Evolutionary conservation across 2,888 invertebrate species (phyloP).

Genomic region (Abrostola tripartita): DNA sequence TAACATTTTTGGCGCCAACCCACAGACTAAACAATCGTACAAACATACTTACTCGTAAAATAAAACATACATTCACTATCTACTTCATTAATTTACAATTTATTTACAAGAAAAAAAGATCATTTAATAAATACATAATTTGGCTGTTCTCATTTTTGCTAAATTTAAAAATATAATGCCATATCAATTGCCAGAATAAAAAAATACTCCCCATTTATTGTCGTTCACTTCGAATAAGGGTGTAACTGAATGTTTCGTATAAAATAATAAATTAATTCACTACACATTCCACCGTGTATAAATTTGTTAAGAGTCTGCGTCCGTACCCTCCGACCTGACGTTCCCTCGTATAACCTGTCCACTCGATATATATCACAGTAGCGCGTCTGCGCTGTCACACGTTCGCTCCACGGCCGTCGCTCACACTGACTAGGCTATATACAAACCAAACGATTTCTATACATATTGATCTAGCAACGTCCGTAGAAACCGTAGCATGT

Average conservation of each 20-base stretch:
- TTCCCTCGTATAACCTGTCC: slow-evolving; percentile 48
- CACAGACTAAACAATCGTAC: slow-evolving; percentile 54
- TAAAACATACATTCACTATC: slow-evolving; percentile 81
- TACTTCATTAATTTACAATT: slow-evolving; percentile 81
- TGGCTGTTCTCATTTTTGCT: slow-evolving; percentile 70
- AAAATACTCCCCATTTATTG: slow-evolving; percentile 70
- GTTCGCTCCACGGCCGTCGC: slow-evolving; percentile 59
- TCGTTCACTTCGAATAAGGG: slow-evolving; percentile 70
- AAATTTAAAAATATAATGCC: slow-evolving; percentile 54
- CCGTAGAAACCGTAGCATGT: slow-evolving; percentile 8
- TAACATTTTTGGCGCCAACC: slow-evolving; percentile 49
- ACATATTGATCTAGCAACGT: slow-evolving; percentile 36
- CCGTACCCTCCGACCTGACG: slow-evolving; percentile 37
- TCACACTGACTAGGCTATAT: slow-evolving; percentile 80
- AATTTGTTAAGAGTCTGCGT: slow-evolving; percentile 68
- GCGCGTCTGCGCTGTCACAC: slow-evolving; percentile 65
- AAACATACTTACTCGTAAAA: slow-evolving; percentile 60
- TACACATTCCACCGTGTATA: slow-evolving; percentile 63
- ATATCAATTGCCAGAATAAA: slow-evolving; percentile 54
- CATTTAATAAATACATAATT: slow-evolving; percentile 83
- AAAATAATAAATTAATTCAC: slow-evolving; percentile 71
- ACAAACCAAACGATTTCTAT: slow-evolving; percentile 56
- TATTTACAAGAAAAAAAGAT: slow-evolving; percentile 79
- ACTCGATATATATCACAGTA: slow-evolving; percentile 75
- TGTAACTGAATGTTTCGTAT: slow-evolving; percentile 49